A percentile compares a stretch with the other conserved stretches of the same genome.
These are phyloP conservation scores for Thelaira solivaga DNA, from an alignment of 2,888 invertebrate genomes.

Conservation along the genomic window DNA sequence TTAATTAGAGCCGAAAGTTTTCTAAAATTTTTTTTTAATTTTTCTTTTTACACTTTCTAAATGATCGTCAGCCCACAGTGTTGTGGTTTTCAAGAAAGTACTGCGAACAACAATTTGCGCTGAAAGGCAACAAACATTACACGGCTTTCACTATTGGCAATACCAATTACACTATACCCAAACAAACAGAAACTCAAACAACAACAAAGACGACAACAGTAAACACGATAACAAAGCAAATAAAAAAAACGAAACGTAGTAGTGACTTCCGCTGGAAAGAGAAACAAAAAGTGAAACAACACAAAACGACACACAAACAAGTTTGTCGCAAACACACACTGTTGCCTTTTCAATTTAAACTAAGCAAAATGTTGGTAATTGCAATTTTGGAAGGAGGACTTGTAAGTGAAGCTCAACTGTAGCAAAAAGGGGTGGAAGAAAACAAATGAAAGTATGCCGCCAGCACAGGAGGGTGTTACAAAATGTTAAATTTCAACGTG, in stretches of 20 bases:
- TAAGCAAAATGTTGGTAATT: conserved; percentile 26
- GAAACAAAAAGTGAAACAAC: conserved; percentile 17
- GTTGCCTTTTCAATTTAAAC: conserved; percentile 8
- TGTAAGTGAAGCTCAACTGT: neutral
- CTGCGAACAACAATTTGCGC: conserved; percentile 19
- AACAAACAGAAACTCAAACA: neutral
- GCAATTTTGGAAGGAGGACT: neutral
- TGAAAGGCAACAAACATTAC: conserved; percentile 61
- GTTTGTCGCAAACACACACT: neutral
- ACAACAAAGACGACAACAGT: conserved; percentile 20
- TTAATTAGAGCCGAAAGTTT: no score
- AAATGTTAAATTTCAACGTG: conserved; percentile 38
- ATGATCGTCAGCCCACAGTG: conserved; percentile 8
- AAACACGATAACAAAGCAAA: conserved; percentile 22
- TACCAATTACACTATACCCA: conserved; percentile 31
- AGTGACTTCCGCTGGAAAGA: conserved; percentile 47
- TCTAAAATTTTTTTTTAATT: neutral
- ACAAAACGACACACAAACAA: neutral
- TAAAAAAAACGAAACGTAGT: conserved; percentile 56
- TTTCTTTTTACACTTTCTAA: neutral
- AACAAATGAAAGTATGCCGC: neutral
- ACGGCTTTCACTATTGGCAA: conserved; percentile 49
- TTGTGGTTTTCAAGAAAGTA: neutral
- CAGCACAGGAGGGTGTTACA: conserved; percentile 22
- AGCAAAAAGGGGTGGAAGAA: neutral